phyloP scores from a whole-genome alignment of 2,888 invertebrate genomes.

The Reticulitermes lucifugus region DNA sequence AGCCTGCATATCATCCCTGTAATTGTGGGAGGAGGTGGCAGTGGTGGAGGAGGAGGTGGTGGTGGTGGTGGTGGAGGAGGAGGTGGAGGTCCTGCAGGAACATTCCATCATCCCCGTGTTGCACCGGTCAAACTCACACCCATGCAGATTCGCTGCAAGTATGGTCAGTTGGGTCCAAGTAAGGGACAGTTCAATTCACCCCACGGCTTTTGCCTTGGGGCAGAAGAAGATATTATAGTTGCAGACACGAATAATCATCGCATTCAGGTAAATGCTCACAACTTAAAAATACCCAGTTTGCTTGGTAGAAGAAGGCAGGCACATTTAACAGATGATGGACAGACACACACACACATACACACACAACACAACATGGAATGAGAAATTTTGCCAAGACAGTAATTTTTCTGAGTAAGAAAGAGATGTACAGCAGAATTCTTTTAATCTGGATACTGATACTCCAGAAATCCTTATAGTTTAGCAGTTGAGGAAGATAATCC shows the following conservation, averaged over 20 bases:
- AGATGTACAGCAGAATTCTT: too few relatives aligned
- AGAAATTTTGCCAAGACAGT: too few relatives aligned
- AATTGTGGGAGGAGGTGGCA: slow-evolving; percentile 57
- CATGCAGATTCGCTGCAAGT: slow-evolving; percentile 92
- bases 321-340: too few relatives aligned
- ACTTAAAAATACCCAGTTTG: too few relatives aligned
- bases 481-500: too few relatives aligned
- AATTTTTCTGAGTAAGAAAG: too few relatives aligned
- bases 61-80: background rate
- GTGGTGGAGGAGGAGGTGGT: background rate
- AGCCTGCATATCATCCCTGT: slow-evolving; percentile 61
- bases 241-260: slow-evolving; percentile 99
- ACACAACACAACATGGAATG: too few relatives aligned
- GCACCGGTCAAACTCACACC: slow-evolving; percentile 74
- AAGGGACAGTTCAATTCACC: slow-evolving; percentile 97
- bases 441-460: too few relatives aligned
- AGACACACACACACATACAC: too few relatives aligned
- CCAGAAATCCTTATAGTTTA: too few relatives aligned
- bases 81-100: slow-evolving; percentile 24
- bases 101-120: slow-evolving; percentile 51
- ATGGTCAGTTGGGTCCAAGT: slow-evolving; percentile 92
- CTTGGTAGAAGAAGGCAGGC: too few relatives aligned
- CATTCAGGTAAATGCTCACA: slow-evolving; percentile 75
- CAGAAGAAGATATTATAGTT: slow-evolving; percentile 95
- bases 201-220: slow-evolving; percentile 95